Base-by-base conservation (phyloP, 2,888 invertebrate species). In the Barypeithes pellucidus region DNA sequence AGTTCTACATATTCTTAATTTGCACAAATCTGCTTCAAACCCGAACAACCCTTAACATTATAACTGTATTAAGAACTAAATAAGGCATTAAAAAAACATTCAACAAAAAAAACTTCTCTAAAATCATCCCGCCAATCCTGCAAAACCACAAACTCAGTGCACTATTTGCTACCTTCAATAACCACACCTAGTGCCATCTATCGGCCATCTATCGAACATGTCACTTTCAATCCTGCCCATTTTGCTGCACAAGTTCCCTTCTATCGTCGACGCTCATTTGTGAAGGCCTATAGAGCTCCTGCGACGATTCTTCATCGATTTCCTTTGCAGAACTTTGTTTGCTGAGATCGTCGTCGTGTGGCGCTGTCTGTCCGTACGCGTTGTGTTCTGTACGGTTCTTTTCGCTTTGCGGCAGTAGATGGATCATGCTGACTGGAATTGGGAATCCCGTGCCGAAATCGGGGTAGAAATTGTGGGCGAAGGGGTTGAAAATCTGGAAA, bases 391-490 rank as follows among this genome's bases (percentile, higher is more conserved):
- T 93, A 80, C 91, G 86, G 80, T 91, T 91, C 82, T 93, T 93
- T 81, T 95, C 95, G 81, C 90, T 91, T 47, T 94, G 94, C 72
- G 95, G 95, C 81, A 95, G 85, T 69, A 95, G 88, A 84, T 95
- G 95, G 76, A 95, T 89, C 95, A 95, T 95, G 83, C 92, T 93
- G 33, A 95, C 90, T 33, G 94, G 94, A 82, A 95, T 91, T 0
- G 95, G 95, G 82, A 95, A 95, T 24, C 93, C 92, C 5, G 93
- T 89, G 14, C 87, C 87, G 81, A 95, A 95, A 82, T 95, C 95
- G 8, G 94, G 94, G 85, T 94, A 95, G 86, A 95, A 95, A 75
- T 92, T 93, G 79, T 92, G 93, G 78, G 92, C 90, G 84, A 94
- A 93, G 67, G 93, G 93, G 82, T 93, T 93, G 86, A 93, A 93